Base-by-base conservation (phyloP, 1,140 invertebrate genomes). In the Brachionus plicatilis region DNA sequence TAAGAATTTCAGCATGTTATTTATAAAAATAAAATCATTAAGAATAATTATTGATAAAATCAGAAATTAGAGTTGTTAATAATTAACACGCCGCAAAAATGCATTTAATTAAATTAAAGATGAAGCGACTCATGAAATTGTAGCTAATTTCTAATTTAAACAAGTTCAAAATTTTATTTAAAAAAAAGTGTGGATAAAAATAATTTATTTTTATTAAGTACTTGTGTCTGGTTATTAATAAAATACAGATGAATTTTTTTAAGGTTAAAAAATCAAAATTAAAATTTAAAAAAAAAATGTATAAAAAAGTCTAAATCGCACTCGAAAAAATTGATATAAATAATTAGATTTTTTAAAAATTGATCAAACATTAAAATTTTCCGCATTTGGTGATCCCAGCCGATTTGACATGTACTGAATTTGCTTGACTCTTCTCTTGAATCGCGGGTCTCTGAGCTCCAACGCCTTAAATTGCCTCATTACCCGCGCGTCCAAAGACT, bases 391-490 rank as follows among this genome's bases (percentile, higher is more conserved):
- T 6, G 79, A 60, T 11, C 53, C 53, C 37, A 82, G 65, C 12
- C 79, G 79, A 68, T 82, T 82, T 20, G 79, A 82, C 53, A 60
- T 60, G 24, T 45, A 60, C 27, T 82, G 79, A 45, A 82, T 82
- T 68, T 82, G 79, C 43, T 82, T 60, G 12, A 82, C 53, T 37
- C 53, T 27, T 43, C 79, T 37, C 53, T 82, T 82, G 65, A 82
- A 82, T 43, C 65, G 7, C 1, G 79, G 79, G 37, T 82, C 65
- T 20, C 79, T 27, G 27, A 56, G 50, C 37, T 82, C 79, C 20
- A 82, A 47, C 9, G 79, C 79, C n/a, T 65, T 82, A 20, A 82
- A 82, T 68, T 82, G 79, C 24, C 79, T 60, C 79, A 82, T 82
- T 11, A 82, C 79, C 3, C 79, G 8, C 17, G 41, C 79, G 43